phyloP scores from a whole-genome alignment of 2,888 invertebrate species.

The Apotomis turbidana region DNA sequence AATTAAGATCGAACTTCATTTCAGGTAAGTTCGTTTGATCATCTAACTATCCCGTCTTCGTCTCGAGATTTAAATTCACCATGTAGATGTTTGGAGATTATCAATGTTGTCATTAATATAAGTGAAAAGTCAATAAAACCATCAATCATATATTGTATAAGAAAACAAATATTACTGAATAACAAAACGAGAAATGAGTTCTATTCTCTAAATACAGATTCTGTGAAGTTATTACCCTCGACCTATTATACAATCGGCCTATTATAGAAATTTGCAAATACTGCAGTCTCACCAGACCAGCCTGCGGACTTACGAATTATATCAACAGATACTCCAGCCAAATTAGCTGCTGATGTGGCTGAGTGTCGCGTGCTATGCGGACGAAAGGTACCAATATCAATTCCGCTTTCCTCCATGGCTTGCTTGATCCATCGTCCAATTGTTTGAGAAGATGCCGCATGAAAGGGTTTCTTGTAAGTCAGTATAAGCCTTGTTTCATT shows the following conservation, averaged over 20 bases:
- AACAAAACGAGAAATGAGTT: not conserved
- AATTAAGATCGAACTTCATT: slow-evolving; percentile 43
- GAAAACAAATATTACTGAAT: not conserved
- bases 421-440: slow-evolving; percentile 11
- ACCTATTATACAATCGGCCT: slow-evolving; percentile 14
- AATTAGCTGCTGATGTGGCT: slow-evolving; percentile 18
- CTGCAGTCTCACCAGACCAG: slow-evolving; percentile 8
- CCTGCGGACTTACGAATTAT: slow-evolving; percentile 18
- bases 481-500: slow-evolving; percentile 5
- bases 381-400: slow-evolving; percentile 12
- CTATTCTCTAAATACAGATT: slow-evolving; percentile 16
- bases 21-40: slow-evolving; percentile 42
- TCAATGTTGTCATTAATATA: slow-evolving; percentile 12
- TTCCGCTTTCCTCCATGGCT: slow-evolving; percentile 19
- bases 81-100: slow-evolving; percentile 34
- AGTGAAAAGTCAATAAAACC: not conserved
- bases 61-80: slow-evolving; percentile 7
- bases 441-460: not conserved
- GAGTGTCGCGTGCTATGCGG: slow-evolving; percentile 22
- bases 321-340: slow-evolving; percentile 16
- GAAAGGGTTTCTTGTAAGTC: slow-evolving; percentile 1
- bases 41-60: slow-evolving; percentile 32
- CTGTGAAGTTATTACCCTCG: not conserved
- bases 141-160: not conserved
- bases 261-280: slow-evolving; percentile 19